A percentile compares a stretch with the other conserved stretches of the same genome.
phyloP scores from a whole-genome alignment of 2,888 invertebrate species.

The Xanthia icteritia region DNA sequence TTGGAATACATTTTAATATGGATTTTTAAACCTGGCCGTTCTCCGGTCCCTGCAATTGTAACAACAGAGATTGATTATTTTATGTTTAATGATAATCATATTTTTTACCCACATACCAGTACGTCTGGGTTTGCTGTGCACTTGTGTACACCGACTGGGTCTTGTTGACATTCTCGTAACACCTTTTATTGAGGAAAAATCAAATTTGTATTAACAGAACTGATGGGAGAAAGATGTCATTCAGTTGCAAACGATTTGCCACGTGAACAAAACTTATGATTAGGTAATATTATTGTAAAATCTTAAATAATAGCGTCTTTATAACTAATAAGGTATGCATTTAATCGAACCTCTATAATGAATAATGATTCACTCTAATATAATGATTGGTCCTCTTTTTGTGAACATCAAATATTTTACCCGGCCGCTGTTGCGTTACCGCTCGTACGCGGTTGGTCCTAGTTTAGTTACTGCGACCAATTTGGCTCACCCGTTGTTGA shows the following conservation, averaged over 20 bases:
- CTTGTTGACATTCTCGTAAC: constrained; percentile 36
- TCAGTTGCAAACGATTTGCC: neutral
- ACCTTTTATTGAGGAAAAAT: constrained; percentile 11
- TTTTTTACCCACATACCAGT: constrained; percentile 31
- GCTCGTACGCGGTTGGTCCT: neutral
- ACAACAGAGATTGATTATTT: neutral
- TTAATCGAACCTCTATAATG: neutral
- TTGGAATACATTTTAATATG: no score
- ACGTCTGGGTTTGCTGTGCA: constrained; percentile 32
- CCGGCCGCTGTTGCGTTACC: neutral
- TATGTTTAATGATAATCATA: neutral
- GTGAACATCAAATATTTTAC: neutral
- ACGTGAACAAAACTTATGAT: neutral
- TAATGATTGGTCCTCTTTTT: neutral
- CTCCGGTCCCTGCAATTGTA: neutral
- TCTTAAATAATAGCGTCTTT: neutral
- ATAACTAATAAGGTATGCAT: neutral
- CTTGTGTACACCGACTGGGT: constrained; percentile 4
- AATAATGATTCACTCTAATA: neutral
- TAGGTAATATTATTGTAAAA: neutral
- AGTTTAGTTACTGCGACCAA: no score
- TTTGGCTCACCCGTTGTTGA: no score
- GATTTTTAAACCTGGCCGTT: neutral
- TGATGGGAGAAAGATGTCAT: neutral
- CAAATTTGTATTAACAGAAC: neutral